Evolutionary conservation across 2,797 vertebrate species (phyloP), one percentile per base, ranked within the genome.

Genomic region (Neosilurus hyrtlii): DNA sequence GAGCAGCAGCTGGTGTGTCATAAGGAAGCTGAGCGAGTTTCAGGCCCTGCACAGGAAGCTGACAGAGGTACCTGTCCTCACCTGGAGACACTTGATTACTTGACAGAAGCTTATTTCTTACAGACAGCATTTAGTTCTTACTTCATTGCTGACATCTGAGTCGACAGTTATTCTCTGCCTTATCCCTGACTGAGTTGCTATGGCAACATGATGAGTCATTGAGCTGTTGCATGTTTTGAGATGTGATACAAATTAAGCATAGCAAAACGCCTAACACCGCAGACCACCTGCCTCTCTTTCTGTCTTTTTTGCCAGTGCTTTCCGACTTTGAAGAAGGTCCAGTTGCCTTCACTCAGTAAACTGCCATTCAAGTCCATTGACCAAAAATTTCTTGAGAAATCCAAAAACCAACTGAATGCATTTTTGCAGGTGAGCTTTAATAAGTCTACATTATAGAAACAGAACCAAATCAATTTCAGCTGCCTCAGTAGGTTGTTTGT

Each of bases 331-430:
- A 99, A 99, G 94, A 99, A 99, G 92, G 94, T 97, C 88, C 98
- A 99, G 93, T 92, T 99, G 90, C 98, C 98, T 82, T 98, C 98
- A 3, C 94, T 99, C 87, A 99, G 98, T 90, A 99, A 99, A 91
- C 95, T 99, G 88, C 98, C 98, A 86, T 99, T 99, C 94, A 99
- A 99, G 93, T 98, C 98, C 79, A 86, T 99, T 84, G 98, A 99
- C 93, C 97, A 98, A 89, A 99, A 99, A 89, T 99, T 99, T 88
- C 92, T 99, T 88, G 97, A 99, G 85, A 99, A 99, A 91, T 99
- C 97, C 87, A 99, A 96, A 94, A 97, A 94, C 68, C 98, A 99
- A 88, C 95, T 99, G 89, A 99, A 99, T 93, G 95, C 94, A 83
- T 98, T 99, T 90, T 93, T 99, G 84, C 96, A 98, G 97, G 98